Evolutionary conservation across 2,113 vertebrate genomes (phyloP), one percentile per base, ranked within the genome.

Genomic region (Oncorhynchus masou): DNA sequence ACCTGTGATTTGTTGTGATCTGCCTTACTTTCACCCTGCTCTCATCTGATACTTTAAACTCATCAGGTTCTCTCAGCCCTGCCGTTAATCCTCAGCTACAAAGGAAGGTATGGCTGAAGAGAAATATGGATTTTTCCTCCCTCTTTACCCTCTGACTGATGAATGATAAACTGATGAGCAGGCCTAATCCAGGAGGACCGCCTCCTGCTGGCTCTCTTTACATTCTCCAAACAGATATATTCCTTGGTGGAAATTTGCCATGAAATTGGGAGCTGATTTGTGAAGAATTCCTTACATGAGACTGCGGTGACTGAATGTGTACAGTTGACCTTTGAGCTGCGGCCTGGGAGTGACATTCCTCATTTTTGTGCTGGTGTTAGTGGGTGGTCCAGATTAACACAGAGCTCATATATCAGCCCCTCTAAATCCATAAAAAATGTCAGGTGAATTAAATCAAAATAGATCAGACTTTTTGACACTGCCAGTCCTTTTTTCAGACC

Each of bases 81-180:
- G 85, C 88, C 88, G 82, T 92, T 93, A 92, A 93, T 94, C 90
- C 90, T 90, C 62, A 85, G 85, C 84, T 91, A 93, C 92, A 91
- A 91, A 93, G 88, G 81, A 87, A 88, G 79, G 86, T 88, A 86
- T 75, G 88, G 87, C 90, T 89, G 87, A 75, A 73, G 86, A 90
- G 86, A 90, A 86, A 90, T 89, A 85, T 83, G 84, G 87, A 83
- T 83, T 87, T 84, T 78, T 49, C 39, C 45, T 64, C 31, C 71
- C 57, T 13, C 51, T 45, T 64, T 65, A 72, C 81, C 67, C 45
- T 76, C 79, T 85, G 88, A 87, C 86, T 91, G 90, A 88, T 87
- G 86, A 90, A 92, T 91, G 91, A 93, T 92, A 90, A 93, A 92
- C 86, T 91, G 88, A 92, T 90, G 91, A 93, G 87, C 89, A 83